phyloP scores from a whole-genome alignment of 2,797 vertebrate genomes.

The Cossypha niveicapilla region DNA sequence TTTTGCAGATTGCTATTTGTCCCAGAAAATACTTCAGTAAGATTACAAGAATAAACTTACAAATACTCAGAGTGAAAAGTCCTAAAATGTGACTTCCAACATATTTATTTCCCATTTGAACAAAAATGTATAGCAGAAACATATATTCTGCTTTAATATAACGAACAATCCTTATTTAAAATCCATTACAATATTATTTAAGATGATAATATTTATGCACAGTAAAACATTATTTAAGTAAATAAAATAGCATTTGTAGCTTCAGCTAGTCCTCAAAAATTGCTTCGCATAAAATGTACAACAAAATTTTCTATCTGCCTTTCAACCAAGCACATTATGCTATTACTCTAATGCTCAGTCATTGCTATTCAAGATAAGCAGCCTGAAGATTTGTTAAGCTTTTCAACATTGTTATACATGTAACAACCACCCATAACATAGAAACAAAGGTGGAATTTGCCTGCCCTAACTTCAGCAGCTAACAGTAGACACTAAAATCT shows the following conservation, averaged over 20 bases:
- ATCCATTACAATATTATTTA: neutral
- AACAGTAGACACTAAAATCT: neutral
- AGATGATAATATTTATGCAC: neutral
- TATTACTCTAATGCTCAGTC: neutral
- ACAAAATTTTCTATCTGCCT: neutral
- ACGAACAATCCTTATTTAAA: neutral
- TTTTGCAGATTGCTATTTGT: neutral
- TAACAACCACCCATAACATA: neutral
- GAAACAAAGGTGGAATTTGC: neutral
- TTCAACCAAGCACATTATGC: neutral
- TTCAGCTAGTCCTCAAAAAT: neutral
- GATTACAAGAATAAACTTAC: neutral
- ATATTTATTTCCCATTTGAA: neutral
- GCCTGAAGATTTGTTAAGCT: neutral
- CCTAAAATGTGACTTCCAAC: neutral
- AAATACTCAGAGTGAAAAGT: neutral
- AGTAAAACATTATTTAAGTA: neutral
- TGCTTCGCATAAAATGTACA: neutral
- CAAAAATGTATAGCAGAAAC: neutral
- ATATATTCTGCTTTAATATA: neutral
- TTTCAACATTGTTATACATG: neutral
- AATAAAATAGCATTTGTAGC: neutral
- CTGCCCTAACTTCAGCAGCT: neutral
- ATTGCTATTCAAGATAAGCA: neutral
- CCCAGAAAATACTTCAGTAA: neutral